Evolutionary conservation across 2,797 vertebrate species (phyloP), one percentile per base, ranked within the genome.

Genomic region (Bufotes viridis): DNA sequence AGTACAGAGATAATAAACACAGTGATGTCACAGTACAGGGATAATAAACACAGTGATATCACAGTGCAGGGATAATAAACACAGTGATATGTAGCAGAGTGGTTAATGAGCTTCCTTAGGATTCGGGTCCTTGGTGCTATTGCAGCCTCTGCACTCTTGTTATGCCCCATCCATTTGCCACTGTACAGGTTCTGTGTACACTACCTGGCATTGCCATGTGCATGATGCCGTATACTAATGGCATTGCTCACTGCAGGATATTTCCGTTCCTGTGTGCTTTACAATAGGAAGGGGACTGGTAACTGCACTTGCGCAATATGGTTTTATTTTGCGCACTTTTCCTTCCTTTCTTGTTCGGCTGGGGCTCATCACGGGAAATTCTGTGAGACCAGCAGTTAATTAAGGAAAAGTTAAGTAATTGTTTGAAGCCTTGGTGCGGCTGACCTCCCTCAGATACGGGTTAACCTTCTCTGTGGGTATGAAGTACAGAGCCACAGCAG

Each of bases 371-470:
- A 51, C 2, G 26, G 63, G 53, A 34, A 22, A 34, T 70, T 86
- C 58, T 82, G 58, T 17, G 70, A 60, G 72, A 42, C 49, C 17
- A 81, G 49, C 24, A 49, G 86, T 83, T 87, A 82, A 87, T 82
- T 78, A 65, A 69, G 42, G 20, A 53, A 82, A 72, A 82, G 53
- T 72, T 53, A 82, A 53, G 69, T 58, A 49, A 82, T 82, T 87
- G 53, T 85, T 63, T 80, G 24, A 65, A 42, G 29, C 42, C 42
- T 42, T 29, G 55, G 26, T 18, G 69, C 69, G 51, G 58, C 17
- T 82, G 55, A 87, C 86, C 79, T 63, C 22, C 24, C 86, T 22
- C 58, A 82, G 81, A 82, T 87, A 82, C 2, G 70, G 60, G 22
- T 53, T 82, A 76, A 82, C 79, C 70, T 82, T 63, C 24, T 69